These are phyloP conservation scores for Nysson spinosus DNA, from an alignment of 2,888 invertebrate genomes.

Conservation along the genomic window DNA sequence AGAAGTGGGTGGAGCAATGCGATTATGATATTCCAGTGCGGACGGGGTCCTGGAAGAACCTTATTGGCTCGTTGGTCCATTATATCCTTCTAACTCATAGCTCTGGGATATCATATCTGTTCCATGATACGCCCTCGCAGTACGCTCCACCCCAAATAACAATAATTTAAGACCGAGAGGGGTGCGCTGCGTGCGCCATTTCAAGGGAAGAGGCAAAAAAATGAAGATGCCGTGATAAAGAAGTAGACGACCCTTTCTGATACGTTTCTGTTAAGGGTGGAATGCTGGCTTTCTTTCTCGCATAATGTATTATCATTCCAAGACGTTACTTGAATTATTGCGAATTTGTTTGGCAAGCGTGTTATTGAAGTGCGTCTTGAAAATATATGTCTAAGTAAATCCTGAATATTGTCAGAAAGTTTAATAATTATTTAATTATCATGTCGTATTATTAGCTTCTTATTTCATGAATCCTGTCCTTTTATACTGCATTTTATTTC, in stretches of 20 bases:
- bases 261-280: no score
- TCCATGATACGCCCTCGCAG: conserved; percentile 69
- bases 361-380: no score
- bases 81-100: conserved; percentile 53
- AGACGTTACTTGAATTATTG: no score
- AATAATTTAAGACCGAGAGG: conserved; percentile 57
- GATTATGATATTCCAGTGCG: conserved; percentile 62
- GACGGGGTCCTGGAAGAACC: conserved; percentile 48
- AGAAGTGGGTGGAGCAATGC: conserved; percentile 34
- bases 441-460: no score
- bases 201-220: conserved; percentile 37
- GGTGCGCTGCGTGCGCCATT: conserved; percentile 54
- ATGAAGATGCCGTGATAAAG: conserved; percentile 9
- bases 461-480: no score
- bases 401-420: no score
- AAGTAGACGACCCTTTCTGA: neutral
- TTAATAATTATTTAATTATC: no score
- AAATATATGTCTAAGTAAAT: no score
- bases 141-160: conserved; percentile 69
- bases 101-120: conserved; percentile 72
- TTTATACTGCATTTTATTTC: no score
- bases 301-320: no score
- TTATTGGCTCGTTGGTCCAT: conserved; percentile 60
- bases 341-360: no score
- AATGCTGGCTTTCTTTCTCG: no score